A percentile compares a stretch with the other conserved stretches of the same genome.
These are phyloP conservation scores for Drosophila paulistorum DNA, from an alignment of 1,140 invertebrate genomes.

Conservation along the genomic window DNA sequence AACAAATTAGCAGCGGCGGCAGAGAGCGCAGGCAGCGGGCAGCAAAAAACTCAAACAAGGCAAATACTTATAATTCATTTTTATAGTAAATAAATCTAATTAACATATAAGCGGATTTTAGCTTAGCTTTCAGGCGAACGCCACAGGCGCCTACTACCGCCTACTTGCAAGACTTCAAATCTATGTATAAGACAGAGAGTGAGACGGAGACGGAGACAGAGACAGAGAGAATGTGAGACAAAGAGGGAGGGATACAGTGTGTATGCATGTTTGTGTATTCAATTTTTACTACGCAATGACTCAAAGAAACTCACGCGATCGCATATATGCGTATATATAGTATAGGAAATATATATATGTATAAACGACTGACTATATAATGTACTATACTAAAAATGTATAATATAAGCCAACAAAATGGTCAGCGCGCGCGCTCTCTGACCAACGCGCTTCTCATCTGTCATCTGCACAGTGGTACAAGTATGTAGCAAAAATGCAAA, in stretches of 20 bases:
- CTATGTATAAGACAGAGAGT: too few species aligned
- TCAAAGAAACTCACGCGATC: constrained; percentile 66
- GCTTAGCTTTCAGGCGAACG: constrained; percentile 43
- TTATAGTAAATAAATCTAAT: constrained; percentile 75
- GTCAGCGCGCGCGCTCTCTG: background rate
- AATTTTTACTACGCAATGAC: constrained; percentile 48
- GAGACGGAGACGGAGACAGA: background rate
- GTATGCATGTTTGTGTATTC: constrained; percentile 27
- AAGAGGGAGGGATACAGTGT: constrained; percentile 18
- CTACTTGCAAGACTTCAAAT: constrained; percentile 36
- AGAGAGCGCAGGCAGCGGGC: background rate
- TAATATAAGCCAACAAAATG: constrained; percentile 2
- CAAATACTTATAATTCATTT: constrained; percentile 68
- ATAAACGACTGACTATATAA: constrained; percentile 14
- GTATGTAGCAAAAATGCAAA: background rate
- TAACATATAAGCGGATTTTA: constrained; percentile 75
- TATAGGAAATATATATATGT: constrained; percentile 17
- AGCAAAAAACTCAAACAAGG: constrained; percentile 32
- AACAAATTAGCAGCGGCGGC: constrained; percentile 32
- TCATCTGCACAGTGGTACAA: constrained; percentile 40
- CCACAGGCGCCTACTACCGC: constrained; percentile 18
- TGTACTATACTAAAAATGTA: constrained; percentile 2
- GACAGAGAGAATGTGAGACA: too few species aligned
- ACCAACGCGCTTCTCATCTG: background rate
- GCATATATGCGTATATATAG: background rate